Evolutionary conservation across 2,888 invertebrate species (phyloP).

Genomic region (Amblyjoppa proteus): DNA sequence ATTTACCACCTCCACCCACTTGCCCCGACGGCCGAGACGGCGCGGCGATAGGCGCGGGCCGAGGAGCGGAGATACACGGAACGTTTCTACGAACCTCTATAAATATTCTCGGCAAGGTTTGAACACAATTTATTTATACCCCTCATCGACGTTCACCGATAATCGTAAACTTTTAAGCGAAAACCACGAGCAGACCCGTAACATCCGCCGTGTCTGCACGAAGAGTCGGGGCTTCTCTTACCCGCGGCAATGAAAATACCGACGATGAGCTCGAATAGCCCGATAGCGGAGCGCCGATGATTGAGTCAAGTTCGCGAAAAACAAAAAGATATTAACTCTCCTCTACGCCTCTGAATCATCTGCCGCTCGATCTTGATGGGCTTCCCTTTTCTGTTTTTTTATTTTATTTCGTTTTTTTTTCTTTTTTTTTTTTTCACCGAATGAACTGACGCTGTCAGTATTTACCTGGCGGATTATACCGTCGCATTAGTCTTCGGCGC

Average conservation of each 20-base stretch:
- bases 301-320: slow-evolving; percentile 3
- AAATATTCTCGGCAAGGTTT: slow-evolving; percentile 36
- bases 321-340: background rate
- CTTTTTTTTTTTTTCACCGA: slow-evolving; percentile 23
- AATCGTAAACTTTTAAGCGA: slow-evolving; percentile 21
- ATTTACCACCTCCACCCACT: slow-evolving; percentile 22
- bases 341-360: background rate
- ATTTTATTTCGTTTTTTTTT: slow-evolving; percentile 17
- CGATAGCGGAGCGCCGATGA: background rate
- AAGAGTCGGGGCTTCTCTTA: background rate
- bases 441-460: slow-evolving; percentile 25
- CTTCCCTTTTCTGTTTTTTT: slow-evolving; percentile 32
- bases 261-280: background rate
- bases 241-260: background rate
- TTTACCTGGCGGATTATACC: slow-evolving; percentile 51
- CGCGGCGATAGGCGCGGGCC: background rate
- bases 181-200: background rate
- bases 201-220: background rate
- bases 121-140: slow-evolving; percentile 55
- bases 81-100: slow-evolving; percentile 27
- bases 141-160: slow-evolving; percentile 48
- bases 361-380: background rate
- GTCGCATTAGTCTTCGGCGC: slow-evolving; percentile 40
- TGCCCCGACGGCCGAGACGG: slow-evolving; percentile 9
- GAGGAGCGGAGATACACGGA: background rate